Evolutionary conservation across 1,140 invertebrate species (phyloP).

Genomic region (Euura lappo): DNA sequence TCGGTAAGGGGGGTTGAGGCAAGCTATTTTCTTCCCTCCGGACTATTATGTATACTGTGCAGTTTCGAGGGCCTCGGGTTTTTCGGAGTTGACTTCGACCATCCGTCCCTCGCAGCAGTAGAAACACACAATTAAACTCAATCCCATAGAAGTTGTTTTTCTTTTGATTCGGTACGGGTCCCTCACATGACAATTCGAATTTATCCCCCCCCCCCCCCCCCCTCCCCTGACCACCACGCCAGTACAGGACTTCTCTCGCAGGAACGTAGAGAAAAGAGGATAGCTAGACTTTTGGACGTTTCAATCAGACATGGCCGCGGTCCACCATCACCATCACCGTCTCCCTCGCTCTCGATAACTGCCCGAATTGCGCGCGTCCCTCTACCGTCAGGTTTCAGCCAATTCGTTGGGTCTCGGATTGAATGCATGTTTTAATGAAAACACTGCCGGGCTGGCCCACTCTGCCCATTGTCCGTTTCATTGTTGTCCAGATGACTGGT

Average conservation of each 20-base stretch:
- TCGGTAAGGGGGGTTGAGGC: neutral
- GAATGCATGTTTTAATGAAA: conserved; percentile 58
- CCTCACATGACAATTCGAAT: conserved; percentile 51
- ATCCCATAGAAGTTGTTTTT: conserved; percentile 7
- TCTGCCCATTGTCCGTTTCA: conserved; percentile 53
- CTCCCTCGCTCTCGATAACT: neutral
- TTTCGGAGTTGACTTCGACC: neutral
- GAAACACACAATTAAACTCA: conserved; percentile 3
- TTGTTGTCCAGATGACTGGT: conserved; percentile 49
- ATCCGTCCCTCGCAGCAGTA: neutral
- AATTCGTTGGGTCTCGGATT: conserved; percentile 22
- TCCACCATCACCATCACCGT: neutral
- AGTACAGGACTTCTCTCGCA: neutral
- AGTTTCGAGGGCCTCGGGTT: neutral
- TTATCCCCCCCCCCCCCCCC: conserved; percentile 33
- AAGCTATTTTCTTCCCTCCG: too few species aligned
- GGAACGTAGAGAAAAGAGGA: neutral
- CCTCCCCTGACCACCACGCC: neutral
- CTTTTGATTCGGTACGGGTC: neutral
- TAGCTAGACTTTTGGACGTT: conserved; percentile 53
- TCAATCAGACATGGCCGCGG: conserved; percentile 51
- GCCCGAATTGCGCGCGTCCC: neutral
- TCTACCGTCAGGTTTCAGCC: conserved; percentile 11
- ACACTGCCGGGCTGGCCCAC: conserved; percentile 48
- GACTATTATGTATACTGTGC: too few species aligned